Base-by-base conservation (phyloP, 2,797 vertebrate genomes). In the Varecia variegata region DNA sequence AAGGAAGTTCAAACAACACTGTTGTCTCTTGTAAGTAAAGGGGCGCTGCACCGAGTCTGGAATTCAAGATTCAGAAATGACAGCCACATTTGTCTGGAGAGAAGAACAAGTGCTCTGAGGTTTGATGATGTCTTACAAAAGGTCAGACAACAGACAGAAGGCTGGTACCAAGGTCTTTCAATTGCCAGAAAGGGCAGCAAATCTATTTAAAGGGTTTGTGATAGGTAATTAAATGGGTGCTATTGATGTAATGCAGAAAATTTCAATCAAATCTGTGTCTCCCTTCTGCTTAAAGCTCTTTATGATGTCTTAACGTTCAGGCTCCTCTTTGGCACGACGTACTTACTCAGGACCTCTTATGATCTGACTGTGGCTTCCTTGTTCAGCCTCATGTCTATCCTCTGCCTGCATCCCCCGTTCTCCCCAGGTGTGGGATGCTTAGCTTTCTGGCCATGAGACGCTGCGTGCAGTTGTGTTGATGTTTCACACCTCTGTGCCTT, bases 31-130 rank as follows among this genome's bases (percentile, higher is more conserved):
- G 40, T 58, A 70, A 86, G 27, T n/a, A 27, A 80, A 92, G 23
- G 23, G 65, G 15, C 25, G 14, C 35, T 45, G 27, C 30, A 17
- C 25, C 35, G 32, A 70, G 13, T 50, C 43, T 60, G 56, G 35
- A 92, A 83, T 77, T 96, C 73, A 85, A 65, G 68, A 76, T 40
- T 11, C 35, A 86, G 84, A 85, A 89, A 88, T 67, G 68, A 85
- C 40, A 40, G 20, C 7, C 7, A 84, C 38, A 67, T 86, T 56
- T 93, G 23, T 92, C 47, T 27, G 71, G 45, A 67, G 23, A 3
- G 25, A 68, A 30, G 25, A 50, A 32, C 23, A 21, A n/a, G 47
- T 58, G 30, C 35, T 85, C 14, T 81, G 58, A 60, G 50, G 3
- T 93, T 93, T 93, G 30, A 50, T 20, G 45, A 50, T 65, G 4